Evolutionary conservation across 37 sponge, comb jelly and placozoan genomes (phyloP).

Genomic region (Dysidea cf. avara): DNA sequence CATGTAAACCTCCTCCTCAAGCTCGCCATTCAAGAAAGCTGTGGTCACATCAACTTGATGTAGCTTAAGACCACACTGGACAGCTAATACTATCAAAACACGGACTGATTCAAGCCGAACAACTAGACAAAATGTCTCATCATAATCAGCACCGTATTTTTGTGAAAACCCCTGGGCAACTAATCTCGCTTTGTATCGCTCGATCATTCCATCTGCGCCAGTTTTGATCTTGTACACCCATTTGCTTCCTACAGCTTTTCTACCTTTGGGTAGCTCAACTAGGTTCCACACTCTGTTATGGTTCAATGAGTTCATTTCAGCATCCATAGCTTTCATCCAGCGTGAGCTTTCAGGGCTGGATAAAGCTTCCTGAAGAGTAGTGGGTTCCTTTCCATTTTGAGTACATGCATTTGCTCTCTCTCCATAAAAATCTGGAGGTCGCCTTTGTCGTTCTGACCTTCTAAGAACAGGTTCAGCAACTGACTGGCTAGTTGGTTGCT

Average conservation of each 20-base stretch:
- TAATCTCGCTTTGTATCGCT: conserved; percentile 47
- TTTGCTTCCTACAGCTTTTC: conserved; percentile 24
- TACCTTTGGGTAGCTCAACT: neutral
- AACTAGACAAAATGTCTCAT: conserved; percentile 56
- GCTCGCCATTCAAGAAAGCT: conserved; percentile 53
- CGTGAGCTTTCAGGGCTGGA: conserved; percentile 21
- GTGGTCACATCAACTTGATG: conserved; percentile 58
- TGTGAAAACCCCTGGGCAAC: conserved; percentile 63
- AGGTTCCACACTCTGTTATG: conserved; percentile 51
- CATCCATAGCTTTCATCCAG: conserved; percentile 58
- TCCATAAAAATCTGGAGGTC: conserved; percentile 26
- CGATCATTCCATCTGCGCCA: conserved; percentile 27
- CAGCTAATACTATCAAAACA: conserved; percentile 21
- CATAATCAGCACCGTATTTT: conserved; percentile 40
- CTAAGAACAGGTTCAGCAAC: conserved; percentile 9
- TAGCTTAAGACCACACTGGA: conserved; percentile 21
- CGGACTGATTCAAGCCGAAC: conserved; percentile 32
- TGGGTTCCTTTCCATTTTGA: too few relatives aligned
- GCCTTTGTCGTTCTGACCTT: conserved; percentile 19
- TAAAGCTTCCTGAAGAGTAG: conserved; percentile 33
- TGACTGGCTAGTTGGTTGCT: too few relatives aligned
- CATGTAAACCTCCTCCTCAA: conserved; percentile 59
- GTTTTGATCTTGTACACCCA: conserved; percentile 52
- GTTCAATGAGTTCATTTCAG: conserved; percentile 53
- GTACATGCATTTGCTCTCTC: neutral